Evolutionary conservation across 2,113 vertebrate genomes (phyloP).

Genomic region (Neolamprologus variostigma): DNA sequence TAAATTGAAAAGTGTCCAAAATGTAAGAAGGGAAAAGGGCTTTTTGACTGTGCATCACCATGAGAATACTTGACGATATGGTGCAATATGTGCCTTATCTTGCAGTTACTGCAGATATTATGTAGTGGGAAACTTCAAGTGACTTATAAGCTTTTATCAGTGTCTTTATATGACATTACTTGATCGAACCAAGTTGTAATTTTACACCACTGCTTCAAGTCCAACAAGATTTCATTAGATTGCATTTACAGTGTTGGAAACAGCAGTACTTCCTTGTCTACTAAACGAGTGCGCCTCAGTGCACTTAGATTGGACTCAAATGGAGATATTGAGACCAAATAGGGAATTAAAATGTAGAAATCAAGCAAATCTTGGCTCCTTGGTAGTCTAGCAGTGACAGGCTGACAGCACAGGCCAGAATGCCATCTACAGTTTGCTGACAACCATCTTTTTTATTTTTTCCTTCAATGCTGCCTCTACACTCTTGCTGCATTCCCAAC

Average conservation of each 20-base stretch:
- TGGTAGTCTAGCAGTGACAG: not conserved
- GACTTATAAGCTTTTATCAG: not conserved
- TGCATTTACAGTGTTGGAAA: not conserved
- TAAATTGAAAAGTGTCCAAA: constrained; percentile 71
- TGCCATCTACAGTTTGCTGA: constrained; percentile 16
- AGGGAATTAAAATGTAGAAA: not conserved
- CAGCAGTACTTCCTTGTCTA: not conserved
- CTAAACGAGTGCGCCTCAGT: not conserved
- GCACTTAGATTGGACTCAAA: not conserved
- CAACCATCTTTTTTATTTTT: not conserved
- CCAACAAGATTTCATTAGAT: not conserved
- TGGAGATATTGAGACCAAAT: not conserved
- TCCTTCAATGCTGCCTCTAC: not conserved
- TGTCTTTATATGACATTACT: not conserved
- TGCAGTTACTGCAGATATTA: constrained; percentile 10
- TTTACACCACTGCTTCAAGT: not conserved
- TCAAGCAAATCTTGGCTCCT: not conserved
- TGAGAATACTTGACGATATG: constrained; percentile 46
- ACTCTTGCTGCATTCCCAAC: not conserved
- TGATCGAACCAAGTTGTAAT: not conserved
- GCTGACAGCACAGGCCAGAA: constrained; percentile 5
- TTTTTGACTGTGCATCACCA: constrained; percentile 48
- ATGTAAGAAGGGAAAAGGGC: constrained; percentile 45
- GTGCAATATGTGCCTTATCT: constrained; percentile 33
- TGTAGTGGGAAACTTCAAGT: not conserved